Base-by-base conservation (phyloP, 2,888 invertebrate genomes). In the Coronaproctus castanopsis region DNA sequence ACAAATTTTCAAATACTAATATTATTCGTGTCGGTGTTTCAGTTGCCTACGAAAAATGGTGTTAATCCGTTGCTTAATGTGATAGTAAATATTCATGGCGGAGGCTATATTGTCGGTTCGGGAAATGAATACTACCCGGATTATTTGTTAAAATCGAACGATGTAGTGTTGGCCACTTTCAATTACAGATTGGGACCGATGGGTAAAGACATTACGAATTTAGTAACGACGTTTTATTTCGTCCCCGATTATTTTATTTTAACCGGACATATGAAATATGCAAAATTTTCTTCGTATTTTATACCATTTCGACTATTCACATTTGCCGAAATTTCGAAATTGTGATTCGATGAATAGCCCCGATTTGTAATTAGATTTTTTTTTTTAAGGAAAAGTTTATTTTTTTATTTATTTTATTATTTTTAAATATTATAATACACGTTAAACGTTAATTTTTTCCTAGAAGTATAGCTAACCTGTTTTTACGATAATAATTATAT, bases 101-200 rank as follows among this genome's bases (percentile, higher is more conserved):
- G 68, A 5, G 66, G 65, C 2, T 68, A 67, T 58, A 65, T 62
- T 55, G 65, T 58, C 23, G 67, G 65, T 5, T 23, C 61, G 48
- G 67, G 67, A 1, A 57, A 62, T 19, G 14, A 54, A 14, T 58
- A 60, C 24, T 66, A 65, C 57, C 67, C 68, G 2, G 64, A 66
- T 24, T 67, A 64, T 54, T 57, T 69, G 5, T 54, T 69, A 20
- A 66, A 67, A 49, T 19, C 22, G 2, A 63, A 65, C 20, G 67
- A 67, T 54, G 61, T 69, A 8, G 64, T 69, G 19, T 63, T 64
- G 18, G 68, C 68, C 3, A 67, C 67, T 2, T 49, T 69, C 23
- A 69, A 69, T 62, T 69, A 68, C 61, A 63, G 69, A 2, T 60
- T 68, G 3, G 69, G 69, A 19, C 64, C 65, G 18, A 61, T 69